Base-by-base conservation (phyloP, 2,797 vertebrate species). In the Ibycter americanus region DNA sequence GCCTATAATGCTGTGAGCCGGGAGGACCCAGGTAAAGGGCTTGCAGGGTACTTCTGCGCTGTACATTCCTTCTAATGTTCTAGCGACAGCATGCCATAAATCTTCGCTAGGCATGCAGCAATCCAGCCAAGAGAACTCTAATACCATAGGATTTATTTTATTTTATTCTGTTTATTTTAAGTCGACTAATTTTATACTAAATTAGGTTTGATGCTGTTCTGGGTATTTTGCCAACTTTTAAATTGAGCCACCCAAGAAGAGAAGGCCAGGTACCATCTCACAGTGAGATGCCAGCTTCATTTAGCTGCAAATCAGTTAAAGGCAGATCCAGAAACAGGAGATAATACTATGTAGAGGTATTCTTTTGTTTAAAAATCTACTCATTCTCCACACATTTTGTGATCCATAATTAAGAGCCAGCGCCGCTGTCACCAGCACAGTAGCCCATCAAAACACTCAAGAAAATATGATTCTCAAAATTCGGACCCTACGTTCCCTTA, bases 91-190 rank as follows among this genome's bases (percentile, higher is more conserved):
- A 1, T 4, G 71, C 90, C 78, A 36, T 93, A 72, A 94, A 95
- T 93, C 94, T 63, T 6, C 5, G 34, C 32, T 34, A 62, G 70
- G 84, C 90, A 59, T 1, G 23, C 25, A 34, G 44, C 65, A 38
- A 54, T 25, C 74, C 88, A 70, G 95, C 90, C 90, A 78, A 80
- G 82, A 65, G 38, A 68, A 23, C 85, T 70, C 89, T 94, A 93
- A 93, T 66, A 51, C 87, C 89, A 15, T 4, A 70, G 92, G 83
- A 94, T 95, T 96, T 93, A 74, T 96, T 97, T 93, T 54, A 79
- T 93, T 96, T 95, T 68, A 76, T 95, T 76, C 84, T 83, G 83
- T 95, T 96, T 96, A 36, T 92, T 95, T 97, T 78, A 83, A 93
- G 71, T 46, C 4, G 3, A 66, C 78, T 94, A 76, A 55, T 95